phyloP scores from a whole-genome alignment of 2,888 invertebrate genomes.

The Nebria salina region DNA sequence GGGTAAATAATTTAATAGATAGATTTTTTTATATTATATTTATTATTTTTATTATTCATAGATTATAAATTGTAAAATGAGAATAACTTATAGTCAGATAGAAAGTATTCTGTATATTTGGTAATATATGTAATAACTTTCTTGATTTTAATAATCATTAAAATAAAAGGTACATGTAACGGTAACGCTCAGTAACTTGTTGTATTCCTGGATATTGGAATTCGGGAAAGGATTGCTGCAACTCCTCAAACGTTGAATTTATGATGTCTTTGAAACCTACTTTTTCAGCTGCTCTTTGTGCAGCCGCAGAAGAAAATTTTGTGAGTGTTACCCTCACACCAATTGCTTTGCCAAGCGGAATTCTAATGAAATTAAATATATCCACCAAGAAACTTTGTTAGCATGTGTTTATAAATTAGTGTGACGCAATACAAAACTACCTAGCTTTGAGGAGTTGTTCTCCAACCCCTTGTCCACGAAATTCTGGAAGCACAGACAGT shows the following conservation, averaged over 20 bases:
- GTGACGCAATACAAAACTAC: constrained; percentile 39
- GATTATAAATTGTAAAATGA: no score
- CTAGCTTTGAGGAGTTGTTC: constrained; percentile 51
- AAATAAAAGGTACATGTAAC: constrained; percentile 49
- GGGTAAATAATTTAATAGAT: no score
- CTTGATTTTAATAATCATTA: not conserved
- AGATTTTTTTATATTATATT: no score
- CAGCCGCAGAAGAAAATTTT: constrained; percentile 66
- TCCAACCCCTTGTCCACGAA: constrained; percentile 56
- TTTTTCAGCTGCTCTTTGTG: constrained; percentile 65
- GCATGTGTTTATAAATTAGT: not conserved
- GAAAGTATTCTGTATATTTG: no score
- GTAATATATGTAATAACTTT: no score
- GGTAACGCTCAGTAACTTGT: constrained; percentile 48
- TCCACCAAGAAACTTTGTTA: constrained; percentile 2
- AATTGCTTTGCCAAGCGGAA: constrained; percentile 65
- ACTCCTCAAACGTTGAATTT: constrained; percentile 63
- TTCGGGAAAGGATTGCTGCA: constrained; percentile 56
- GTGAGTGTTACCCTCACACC: constrained; percentile 64
- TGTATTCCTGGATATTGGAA: constrained; percentile 49
- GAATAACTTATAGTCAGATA: no score
- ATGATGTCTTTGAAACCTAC: constrained; percentile 63
- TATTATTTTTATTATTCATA: no score
- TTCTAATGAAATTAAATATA: constrained; percentile 54
- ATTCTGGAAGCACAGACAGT: constrained; percentile 55